These are phyloP conservation scores for Pissodes strobi DNA, from an alignment of 1,140 invertebrate species.

Conservation along the genomic window DNA sequence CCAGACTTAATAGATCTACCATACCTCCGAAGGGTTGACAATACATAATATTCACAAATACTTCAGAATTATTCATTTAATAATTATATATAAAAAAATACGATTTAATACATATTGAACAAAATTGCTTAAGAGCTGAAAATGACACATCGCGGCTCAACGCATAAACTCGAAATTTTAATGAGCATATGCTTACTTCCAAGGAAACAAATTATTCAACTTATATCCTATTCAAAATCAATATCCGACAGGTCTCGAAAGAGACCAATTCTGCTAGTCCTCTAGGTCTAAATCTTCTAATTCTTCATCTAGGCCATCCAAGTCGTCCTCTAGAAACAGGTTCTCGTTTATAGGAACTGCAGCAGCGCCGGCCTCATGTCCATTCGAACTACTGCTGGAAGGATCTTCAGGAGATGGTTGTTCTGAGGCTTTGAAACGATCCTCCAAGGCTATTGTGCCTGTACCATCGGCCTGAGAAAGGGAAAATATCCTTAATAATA, in stretches of 20 bases:
- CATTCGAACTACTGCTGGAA: slow-evolving; percentile 48
- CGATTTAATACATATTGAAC: no score
- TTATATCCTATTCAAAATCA: slow-evolving; percentile 9
- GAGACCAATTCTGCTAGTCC: slow-evolving; percentile 55
- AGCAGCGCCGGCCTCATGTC: slow-evolving; percentile 56
- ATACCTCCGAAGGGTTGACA: no score
- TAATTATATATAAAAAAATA: no score
- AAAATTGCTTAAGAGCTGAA: no score
- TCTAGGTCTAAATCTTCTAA: slow-evolving; percentile 73
- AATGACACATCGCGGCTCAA: no score
- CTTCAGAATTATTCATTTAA: no score
- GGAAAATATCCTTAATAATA: neutral
- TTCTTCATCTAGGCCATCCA: slow-evolving; percentile 83
- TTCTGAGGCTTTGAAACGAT: slow-evolving; percentile 54
- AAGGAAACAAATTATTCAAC: slow-evolving; percentile 12
- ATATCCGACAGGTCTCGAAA: slow-evolving; percentile 26
- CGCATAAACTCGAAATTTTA: no score
- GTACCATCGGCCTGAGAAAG: slow-evolving; percentile 60
- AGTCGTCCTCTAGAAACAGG: slow-evolving; percentile 88
- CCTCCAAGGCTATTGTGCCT: slow-evolving; percentile 63
- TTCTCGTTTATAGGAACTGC: slow-evolving; percentile 91
- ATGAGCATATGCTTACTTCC: no score
- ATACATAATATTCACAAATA: no score
- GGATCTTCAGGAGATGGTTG: no score
- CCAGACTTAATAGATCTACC: no score